phyloP scores from a whole-genome alignment of 2,113 vertebrate species.

The Sceloporus tristichus region DNA sequence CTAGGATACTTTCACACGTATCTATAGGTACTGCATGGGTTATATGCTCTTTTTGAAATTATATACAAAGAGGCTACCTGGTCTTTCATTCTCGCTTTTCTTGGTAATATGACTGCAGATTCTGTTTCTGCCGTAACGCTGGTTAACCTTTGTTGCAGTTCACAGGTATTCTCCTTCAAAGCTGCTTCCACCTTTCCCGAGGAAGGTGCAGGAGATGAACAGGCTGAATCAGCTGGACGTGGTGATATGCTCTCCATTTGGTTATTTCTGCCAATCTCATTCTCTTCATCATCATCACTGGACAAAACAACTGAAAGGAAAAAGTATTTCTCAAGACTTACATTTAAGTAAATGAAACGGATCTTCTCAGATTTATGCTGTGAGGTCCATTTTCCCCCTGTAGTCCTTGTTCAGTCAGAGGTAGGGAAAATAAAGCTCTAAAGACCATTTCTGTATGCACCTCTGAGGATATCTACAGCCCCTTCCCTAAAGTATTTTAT shows the following conservation, averaged over 20 bases:
- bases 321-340: conserved; percentile 44
- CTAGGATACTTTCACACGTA: neutral
- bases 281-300: conserved; percentile 91
- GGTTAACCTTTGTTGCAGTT: conserved; percentile 79
- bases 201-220: conserved; percentile 90
- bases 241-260: conserved; percentile 90
- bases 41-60: conserved; percentile 56
- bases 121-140: conserved; percentile 84
- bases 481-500: too few relatives aligned
- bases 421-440: too few relatives aligned
- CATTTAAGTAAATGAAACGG: neutral
- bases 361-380: neutral
- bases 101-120: conserved; percentile 81
- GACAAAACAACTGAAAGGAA: conserved; percentile 90
- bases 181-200: conserved; percentile 91
- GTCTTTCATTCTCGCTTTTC: conserved; percentile 93
- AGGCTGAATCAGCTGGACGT: conserved; percentile 90
- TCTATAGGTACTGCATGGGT: neutral
- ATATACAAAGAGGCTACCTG: conserved; percentile 81
- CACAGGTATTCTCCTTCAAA: conserved; percentile 84
- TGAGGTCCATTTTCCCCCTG: neutral
- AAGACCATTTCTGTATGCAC: too few relatives aligned
- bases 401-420: too few relatives aligned
- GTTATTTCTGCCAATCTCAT: conserved; percentile 84
- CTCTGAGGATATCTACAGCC: too few relatives aligned